A percentile compares a stretch with the other conserved stretches of the same genome.
phyloP scores from a whole-genome alignment of 2,888 invertebrate species.

The Cancer borealis region DNA sequence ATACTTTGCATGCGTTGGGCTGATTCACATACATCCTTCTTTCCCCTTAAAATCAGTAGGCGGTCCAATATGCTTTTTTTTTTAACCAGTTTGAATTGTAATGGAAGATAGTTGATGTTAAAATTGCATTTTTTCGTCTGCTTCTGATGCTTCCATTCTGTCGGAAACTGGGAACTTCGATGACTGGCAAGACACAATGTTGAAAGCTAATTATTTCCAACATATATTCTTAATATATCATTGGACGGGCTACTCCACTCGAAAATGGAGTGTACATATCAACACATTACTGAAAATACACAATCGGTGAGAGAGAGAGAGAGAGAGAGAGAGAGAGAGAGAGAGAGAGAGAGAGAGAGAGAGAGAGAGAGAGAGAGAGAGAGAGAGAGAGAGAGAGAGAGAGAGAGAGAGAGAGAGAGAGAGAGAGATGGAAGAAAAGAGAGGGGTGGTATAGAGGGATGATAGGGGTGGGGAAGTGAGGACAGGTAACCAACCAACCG shows the following conservation, averaged over 20 bases:
- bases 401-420: neutral
- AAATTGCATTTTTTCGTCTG: neutral
- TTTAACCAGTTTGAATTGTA: neutral
- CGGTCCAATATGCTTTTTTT: neutral
- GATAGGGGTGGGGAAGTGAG: neutral
- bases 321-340: neutral
- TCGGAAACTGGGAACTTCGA: neutral
- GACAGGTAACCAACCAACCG: constrained; percentile 42
- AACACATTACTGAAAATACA: neutral
- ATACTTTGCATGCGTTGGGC: neutral
- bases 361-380: neutral
- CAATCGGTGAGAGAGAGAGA: neutral
- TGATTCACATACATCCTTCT: neutral
- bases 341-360: neutral
- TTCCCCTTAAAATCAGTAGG: neutral
- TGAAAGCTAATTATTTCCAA: neutral
- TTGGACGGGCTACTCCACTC: neutral
- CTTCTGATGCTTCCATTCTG: neutral
- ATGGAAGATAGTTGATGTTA: neutral
- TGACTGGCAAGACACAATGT: constrained; percentile 20
- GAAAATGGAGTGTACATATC: neutral
- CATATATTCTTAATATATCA: neutral
- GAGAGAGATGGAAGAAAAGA: neutral
- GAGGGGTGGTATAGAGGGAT: neutral
- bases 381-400: neutral